Evolutionary conservation across 2,888 invertebrate genomes (phyloP).

Genomic region (Diaperis boleti): DNA sequence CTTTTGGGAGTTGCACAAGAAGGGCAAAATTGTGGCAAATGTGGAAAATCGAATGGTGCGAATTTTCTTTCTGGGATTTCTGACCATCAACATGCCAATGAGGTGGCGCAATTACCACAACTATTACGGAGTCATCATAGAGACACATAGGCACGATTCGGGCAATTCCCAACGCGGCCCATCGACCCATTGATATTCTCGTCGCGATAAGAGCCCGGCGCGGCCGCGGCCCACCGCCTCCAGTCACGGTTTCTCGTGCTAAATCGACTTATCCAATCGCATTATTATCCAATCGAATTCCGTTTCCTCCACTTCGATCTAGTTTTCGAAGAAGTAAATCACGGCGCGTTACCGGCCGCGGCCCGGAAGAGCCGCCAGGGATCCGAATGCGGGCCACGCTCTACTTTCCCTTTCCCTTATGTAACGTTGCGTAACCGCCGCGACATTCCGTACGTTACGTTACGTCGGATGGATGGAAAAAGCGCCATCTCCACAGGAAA

Average conservation of each 20-base stretch:
- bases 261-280: constrained; percentile 3
- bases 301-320: constrained; percentile 29
- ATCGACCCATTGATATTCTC: too few relatives aligned
- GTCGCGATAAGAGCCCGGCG: background rate
- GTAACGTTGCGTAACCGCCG: constrained; percentile 60
- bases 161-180: too few relatives aligned
- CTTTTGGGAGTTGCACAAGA: too few relatives aligned
- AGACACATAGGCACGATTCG: too few relatives aligned
- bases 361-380: constrained; percentile 56
- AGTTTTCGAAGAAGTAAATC: constrained; percentile 39
- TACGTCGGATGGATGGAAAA: constrained; percentile 17
- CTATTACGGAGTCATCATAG: too few relatives aligned
- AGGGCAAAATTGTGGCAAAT: too few relatives aligned
- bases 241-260: constrained; percentile 12
- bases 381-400: constrained; percentile 63
- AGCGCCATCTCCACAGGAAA: constrained; percentile 44
- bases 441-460: constrained; percentile 43
- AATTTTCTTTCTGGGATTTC: too few relatives aligned
- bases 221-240: constrained; percentile 1
- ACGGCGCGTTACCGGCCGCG: constrained; percentile 42
- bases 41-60: too few relatives aligned
- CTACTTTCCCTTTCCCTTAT: constrained; percentile 64
- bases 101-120: too few relatives aligned
- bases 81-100: too few relatives aligned
- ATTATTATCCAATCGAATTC: constrained; percentile 34